Conservation (phyloP, 2,797 vertebrate genomes). For the Sparidentex hasta region DNA sequence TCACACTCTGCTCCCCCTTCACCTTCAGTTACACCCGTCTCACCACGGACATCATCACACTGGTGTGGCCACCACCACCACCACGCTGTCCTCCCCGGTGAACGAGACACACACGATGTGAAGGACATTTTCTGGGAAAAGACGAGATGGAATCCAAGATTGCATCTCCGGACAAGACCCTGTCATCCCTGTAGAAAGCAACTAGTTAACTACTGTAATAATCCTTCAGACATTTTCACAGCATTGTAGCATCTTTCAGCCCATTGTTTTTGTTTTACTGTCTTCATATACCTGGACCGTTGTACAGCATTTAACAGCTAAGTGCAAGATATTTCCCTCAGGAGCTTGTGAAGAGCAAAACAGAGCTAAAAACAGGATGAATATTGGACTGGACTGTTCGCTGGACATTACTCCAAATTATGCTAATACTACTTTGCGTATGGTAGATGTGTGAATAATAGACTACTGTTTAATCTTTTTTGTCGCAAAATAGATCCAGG, state of each 20-base stretch:
- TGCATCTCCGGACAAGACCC: no score
- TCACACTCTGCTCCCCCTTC: constrained; percentile 1
- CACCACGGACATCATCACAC: constrained; percentile 2
- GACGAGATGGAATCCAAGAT: background rate
- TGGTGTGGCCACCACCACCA: no score
- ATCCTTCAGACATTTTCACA: no score
- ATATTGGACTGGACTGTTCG: background rate
- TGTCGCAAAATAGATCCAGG: no score
- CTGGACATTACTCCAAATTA: background rate
- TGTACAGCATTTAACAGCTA: no score
- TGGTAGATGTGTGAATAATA: background rate
- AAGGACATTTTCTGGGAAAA: background rate
- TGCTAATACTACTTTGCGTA: background rate
- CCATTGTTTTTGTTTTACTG: background rate
- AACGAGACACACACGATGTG: background rate
- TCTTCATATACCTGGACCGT: background rate
- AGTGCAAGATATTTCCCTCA: no score
- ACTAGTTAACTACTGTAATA: no score
- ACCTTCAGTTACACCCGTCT: background rate
- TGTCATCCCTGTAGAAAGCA: no score
- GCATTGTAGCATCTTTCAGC: background rate
- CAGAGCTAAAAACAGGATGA: background rate
- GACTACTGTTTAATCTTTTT: background rate
- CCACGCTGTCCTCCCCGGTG: background rate
- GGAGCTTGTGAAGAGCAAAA: no score